Evolutionary conservation across 1,140 invertebrate genomes (phyloP).

Genomic region (Chironomus tepperi): DNA sequence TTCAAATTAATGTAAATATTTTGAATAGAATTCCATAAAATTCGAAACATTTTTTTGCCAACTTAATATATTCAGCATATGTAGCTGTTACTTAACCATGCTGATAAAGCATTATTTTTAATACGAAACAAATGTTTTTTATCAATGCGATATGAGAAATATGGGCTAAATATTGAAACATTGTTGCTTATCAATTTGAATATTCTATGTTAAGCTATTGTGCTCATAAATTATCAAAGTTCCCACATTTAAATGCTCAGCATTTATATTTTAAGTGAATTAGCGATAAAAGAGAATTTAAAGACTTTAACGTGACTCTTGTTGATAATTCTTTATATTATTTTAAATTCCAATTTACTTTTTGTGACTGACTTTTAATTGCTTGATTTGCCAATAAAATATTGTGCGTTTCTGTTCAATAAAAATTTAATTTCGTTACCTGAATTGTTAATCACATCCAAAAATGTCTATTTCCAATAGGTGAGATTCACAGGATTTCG

Average conservation of each 20-base stretch:
- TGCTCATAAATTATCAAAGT: background rate
- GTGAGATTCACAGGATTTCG: slow-evolving; percentile 88
- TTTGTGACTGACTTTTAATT: background rate
- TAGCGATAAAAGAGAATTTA: background rate
- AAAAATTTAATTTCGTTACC: background rate
- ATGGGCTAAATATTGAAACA: too few species aligned
- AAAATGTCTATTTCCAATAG: slow-evolving; percentile 45
- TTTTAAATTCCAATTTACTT: background rate
- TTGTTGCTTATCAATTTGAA: slow-evolving; percentile 45
- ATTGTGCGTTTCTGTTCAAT: background rate
- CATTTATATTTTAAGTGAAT: background rate
- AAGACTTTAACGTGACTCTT: background rate
- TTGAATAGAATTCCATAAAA: too few species aligned
- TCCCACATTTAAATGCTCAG: background rate
- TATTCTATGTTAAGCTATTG: too few species aligned
- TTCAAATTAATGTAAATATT: too few species aligned
- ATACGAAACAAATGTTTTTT: too few species aligned
- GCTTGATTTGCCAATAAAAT: background rate
- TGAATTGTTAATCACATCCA: background rate
- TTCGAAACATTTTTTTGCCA: too few species aligned
- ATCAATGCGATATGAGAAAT: too few species aligned
- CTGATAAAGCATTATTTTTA: too few species aligned
- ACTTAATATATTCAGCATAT: too few species aligned
- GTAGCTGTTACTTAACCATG: too few species aligned
- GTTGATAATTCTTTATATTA: background rate